These are phyloP conservation scores for Agrypnus murinus DNA, from an alignment of 2,888 invertebrate species.

Conservation along the genomic window DNA sequence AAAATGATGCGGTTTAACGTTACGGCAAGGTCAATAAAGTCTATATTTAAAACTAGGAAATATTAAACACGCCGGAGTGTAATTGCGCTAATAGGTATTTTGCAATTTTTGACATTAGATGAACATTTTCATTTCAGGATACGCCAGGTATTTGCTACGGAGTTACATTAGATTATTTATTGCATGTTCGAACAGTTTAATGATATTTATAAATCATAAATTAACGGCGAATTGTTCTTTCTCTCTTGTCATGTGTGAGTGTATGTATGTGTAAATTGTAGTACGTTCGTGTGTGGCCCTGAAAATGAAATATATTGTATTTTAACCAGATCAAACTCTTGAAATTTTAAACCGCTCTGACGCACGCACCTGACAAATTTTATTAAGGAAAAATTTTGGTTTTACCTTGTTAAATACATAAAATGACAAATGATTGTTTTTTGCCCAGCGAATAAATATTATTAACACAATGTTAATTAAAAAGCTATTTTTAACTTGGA, in stretches of 20 bases:
- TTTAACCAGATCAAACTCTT: not conserved
- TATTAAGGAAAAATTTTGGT: not conserved
- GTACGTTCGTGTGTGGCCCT: not conserved
- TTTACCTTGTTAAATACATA: not conserved
- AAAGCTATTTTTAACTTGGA: slow-evolving; percentile 11
- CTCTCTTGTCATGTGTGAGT: no score
- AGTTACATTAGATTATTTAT: slow-evolving; percentile 7
- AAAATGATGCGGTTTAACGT: not conserved
- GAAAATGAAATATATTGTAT: slow-evolving; percentile 1
- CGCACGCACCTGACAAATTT: slow-evolving; percentile 8
- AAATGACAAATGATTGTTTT: slow-evolving; percentile 1
- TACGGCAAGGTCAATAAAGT: slow-evolving; percentile 9
- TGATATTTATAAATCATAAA: slow-evolving; percentile 13
- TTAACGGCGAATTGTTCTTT: not conserved
- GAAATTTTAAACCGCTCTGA: not conserved
- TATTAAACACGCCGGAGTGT: not conserved
- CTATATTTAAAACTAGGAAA: slow-evolving; percentile 27
- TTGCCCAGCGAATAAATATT: slow-evolving; percentile 1
- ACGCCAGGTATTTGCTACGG: slow-evolving; percentile 13
- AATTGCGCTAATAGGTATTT: slow-evolving; percentile 23
- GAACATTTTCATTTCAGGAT: slow-evolving; percentile 22
- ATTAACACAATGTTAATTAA: slow-evolving; percentile 11
- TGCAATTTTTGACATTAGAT: slow-evolving; percentile 29
- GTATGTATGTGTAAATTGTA: no score
- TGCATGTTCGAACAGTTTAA: not conserved